These are phyloP conservation scores for Phylloscopus whistleri DNA, from an alignment of 2,113 vertebrate species.

Conservation along the genomic window DNA sequence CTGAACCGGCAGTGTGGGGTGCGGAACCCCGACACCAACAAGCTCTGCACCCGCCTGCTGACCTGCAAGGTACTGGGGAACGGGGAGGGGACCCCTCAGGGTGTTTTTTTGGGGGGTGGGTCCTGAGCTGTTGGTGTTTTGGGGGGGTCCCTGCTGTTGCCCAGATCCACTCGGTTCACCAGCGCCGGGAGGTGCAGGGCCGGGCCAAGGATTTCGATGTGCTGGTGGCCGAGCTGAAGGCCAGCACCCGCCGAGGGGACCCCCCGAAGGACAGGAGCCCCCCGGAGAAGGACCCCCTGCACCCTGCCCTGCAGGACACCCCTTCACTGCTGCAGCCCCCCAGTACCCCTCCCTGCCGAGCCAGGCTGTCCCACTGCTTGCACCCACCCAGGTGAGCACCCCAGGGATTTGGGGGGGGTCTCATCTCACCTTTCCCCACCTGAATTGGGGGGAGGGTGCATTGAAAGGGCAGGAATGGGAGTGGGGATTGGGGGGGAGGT, in stretches of 20 bases:
- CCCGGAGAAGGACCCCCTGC: slow-evolving; percentile 59
- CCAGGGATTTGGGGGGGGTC: neutral
- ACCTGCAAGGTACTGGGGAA: slow-evolving; percentile 86
- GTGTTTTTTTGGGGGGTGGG: neutral
- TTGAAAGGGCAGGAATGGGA: neutral
- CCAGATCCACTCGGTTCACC: slow-evolving; percentile 93
- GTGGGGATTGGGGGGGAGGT: neutral
- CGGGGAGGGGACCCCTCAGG: neutral
- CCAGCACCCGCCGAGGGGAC: slow-evolving; percentile 70
- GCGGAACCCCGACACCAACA: slow-evolving; percentile 89
- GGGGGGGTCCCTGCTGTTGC: neutral
- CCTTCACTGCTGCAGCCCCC: slow-evolving; percentile 65
- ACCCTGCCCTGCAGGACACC: slow-evolving; percentile 13
- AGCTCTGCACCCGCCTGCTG: slow-evolving; percentile 90
- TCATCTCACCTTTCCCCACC: neutral
- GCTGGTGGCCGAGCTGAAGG: slow-evolving; percentile 89
- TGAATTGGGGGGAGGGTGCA: too few species aligned
- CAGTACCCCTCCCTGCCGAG: slow-evolving; percentile 71
- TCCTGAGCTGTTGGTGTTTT: neutral
- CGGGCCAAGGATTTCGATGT: slow-evolving; percentile 91
- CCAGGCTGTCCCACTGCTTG: slow-evolving; percentile 76
- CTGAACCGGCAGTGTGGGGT: slow-evolving; percentile 92
- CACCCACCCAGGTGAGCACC: slow-evolving; percentile 63
- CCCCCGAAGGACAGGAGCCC: slow-evolving; percentile 81
- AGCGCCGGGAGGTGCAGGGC: slow-evolving; percentile 87